A percentile compares a stretch with the other conserved stretches of the same genome.
These are phyloP conservation scores for Calliopsis andreniformis DNA, from an alignment of 1,140 invertebrate genomes.

Conservation along the genomic window DNA sequence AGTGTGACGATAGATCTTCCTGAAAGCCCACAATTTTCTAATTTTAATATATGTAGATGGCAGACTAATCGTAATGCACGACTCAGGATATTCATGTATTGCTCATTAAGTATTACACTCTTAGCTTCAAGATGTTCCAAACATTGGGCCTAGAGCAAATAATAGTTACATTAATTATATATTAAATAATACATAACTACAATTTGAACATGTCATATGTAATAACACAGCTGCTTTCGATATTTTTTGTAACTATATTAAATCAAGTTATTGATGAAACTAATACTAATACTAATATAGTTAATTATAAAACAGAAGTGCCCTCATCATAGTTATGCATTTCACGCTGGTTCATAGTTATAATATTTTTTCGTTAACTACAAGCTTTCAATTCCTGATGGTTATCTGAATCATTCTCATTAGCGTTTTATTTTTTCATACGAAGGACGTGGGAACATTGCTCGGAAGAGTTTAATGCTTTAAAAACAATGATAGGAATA, in stretches of 20 bases:
- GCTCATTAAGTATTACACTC: slow-evolving; percentile 86
- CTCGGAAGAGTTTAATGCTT: no score
- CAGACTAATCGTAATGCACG: slow-evolving; percentile 86
- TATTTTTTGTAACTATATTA: not conserved
- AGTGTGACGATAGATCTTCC: slow-evolving; percentile 86
- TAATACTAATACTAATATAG: no score
- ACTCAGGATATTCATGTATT: slow-evolving; percentile 86
- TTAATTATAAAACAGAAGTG: no score
- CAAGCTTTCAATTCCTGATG: no score
- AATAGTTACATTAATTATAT: slow-evolving; percentile 51
- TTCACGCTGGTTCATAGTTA: no score
- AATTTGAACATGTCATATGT: slow-evolving; percentile 9
- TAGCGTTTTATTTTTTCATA: no score
- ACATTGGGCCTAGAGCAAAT: slow-evolving; percentile 85
- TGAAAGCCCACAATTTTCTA: slow-evolving; percentile 88
- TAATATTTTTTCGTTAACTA: no score
- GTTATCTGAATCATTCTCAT: no score
- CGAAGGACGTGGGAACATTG: no score
- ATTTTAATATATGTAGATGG: slow-evolving; percentile 86
- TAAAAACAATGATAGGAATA: no score
- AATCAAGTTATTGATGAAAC: no score
- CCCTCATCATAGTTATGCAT: no score
- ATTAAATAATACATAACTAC: slow-evolving; percentile 1
- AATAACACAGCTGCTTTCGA: not conserved
- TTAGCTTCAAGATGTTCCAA: slow-evolving; percentile 87